Evolutionary conservation across 2,888 invertebrate species (phyloP), one percentile per base, ranked within the genome.

Genomic region (Hypomecis atomaria): DNA sequence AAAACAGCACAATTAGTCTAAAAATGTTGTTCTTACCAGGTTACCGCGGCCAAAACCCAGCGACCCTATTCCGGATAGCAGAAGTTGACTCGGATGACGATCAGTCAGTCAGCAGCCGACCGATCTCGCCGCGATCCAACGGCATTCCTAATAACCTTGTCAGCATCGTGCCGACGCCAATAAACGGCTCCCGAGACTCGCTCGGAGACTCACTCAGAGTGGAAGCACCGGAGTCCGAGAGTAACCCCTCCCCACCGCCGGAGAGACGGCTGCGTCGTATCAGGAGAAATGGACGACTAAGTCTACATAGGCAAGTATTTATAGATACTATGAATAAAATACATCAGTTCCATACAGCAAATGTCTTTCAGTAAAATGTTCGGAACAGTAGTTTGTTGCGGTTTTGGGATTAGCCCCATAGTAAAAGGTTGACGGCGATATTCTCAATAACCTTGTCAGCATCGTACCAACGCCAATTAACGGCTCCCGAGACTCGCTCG

Each of bases 51-150:
- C 89, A 91, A 79, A 91, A 83, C 67, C 82, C 86, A 66, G 79
- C 89, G 59, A 83, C 87, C 11, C 73, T 92, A 45, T 94, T 93
- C 73, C 85, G 94, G 71, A 91, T 94, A 83, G 90, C 93, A 62
- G 90, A 94, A 84, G 90, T 94, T 65, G 95, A 95, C 76, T 95
- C 95, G 0, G 95, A 95, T 72, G 95, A 95, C 72, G 95, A 95
- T 71, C 93, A 93, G 62, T 90, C 93, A 4, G 83, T 79, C 1
- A 77, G 87, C 71, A 90, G 90, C 59, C 83, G 86, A 33, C 89
- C 92, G 0, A 82, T 87, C 72, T 90, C 92, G 5, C 91, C 91
- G 0, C 71, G 86, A 6, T 58, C 53, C 44, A 84, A 76, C 67
- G 76, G 72, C 63, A 76, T 85, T 67, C 88, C 88, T 0, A 72